phyloP scores from a whole-genome alignment of 2,113 vertebrate species.

The Actenoides hombroni region DNA sequence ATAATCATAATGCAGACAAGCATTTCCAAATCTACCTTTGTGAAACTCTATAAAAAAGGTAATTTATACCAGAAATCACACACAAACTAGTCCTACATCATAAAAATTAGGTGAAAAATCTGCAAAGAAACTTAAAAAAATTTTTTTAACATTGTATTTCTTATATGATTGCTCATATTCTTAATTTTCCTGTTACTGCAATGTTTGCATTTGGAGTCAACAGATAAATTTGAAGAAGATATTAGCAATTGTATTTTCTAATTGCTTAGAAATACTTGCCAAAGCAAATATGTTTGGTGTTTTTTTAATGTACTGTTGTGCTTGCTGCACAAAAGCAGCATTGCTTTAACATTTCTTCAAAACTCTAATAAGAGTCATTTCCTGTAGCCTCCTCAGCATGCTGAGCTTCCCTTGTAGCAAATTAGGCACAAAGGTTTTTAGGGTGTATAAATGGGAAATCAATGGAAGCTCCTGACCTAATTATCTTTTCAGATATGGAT shows the following conservation, averaged over 20 bases:
- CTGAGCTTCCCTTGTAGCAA: not conserved
- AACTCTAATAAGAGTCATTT: not conserved
- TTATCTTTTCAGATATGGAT: not conserved
- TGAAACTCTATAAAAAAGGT: not conserved
- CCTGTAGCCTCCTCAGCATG: not conserved
- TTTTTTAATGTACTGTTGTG: not conserved
- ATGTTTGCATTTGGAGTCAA: not conserved
- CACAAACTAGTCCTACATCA: not conserved
- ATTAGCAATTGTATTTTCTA: not conserved
- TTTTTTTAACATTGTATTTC: not conserved
- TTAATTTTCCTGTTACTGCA: not conserved
- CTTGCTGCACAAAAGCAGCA: not conserved
- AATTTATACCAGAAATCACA: not conserved
- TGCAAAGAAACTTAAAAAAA: not conserved
- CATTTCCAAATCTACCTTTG: not conserved
- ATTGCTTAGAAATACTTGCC: not conserved
- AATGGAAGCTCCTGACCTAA: slow-evolving; percentile 9
- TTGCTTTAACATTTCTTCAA: not conserved
- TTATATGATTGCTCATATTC: not conserved
- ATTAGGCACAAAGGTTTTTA: not conserved
- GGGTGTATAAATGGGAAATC: slow-evolving; percentile 19
- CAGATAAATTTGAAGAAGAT: not conserved
- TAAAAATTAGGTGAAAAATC: not conserved
- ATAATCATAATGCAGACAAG: not conserved
- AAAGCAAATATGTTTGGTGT: not conserved